phyloP scores from a whole-genome alignment of 1,140 invertebrate species.

The Dryas iulia region DNA sequence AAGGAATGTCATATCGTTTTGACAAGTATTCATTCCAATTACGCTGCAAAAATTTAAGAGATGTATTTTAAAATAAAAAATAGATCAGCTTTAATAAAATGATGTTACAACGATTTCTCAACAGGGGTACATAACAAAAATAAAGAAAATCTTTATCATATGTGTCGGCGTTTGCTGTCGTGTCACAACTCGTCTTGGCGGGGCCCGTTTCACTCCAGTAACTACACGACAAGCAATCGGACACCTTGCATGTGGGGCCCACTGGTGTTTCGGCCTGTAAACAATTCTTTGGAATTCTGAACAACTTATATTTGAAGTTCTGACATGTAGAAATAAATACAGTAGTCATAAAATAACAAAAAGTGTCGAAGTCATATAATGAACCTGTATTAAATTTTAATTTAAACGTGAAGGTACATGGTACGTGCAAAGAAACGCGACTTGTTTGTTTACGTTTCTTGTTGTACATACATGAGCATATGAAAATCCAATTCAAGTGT shows the following conservation, averaged over 20 bases:
- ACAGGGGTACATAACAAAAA: constrained; percentile 54
- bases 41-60: neutral
- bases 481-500: neutral
- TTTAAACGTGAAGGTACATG: neutral
- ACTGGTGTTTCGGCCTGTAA: constrained; percentile 23
- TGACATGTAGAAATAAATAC: neutral
- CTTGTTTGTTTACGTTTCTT: neutral
- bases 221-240: constrained; percentile 62
- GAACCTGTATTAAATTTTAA: neutral
- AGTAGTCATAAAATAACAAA: neutral
- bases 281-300: constrained; percentile 10
- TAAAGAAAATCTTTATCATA: constrained; percentile 51
- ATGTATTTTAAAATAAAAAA: neutral
- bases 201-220: constrained; percentile 58
- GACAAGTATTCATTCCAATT: neutral
- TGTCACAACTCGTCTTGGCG: constrained; percentile 64
- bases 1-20: too few species aligned
- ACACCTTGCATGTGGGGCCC: constrained; percentile 56
- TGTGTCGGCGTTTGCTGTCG: constrained; percentile 59
- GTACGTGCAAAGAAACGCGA: neutral
- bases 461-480: neutral
- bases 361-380: neutral
- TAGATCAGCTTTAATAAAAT: neutral
- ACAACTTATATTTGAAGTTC: neutral
- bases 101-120: constrained; percentile 12